Evolutionary conservation across 53 echinoderm and acorn worm species (phyloP), one percentile per base, ranked within the genome.

Genomic region (Holothuria scabra): DNA sequence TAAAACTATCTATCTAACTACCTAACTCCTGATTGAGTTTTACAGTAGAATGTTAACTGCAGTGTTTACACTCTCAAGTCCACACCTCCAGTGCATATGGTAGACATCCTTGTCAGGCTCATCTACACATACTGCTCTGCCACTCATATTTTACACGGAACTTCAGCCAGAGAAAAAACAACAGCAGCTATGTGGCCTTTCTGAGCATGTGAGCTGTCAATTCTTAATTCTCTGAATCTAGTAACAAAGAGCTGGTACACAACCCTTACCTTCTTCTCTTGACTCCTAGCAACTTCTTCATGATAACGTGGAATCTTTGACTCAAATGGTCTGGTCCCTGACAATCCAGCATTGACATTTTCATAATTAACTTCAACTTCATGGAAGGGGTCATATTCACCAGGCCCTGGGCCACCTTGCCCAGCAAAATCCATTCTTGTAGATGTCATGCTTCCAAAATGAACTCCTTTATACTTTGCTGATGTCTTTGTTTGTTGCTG

Each of bases 291-390:
- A 11, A 99, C 71, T 61, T 89, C 84, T 67, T 99, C 99, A 74
- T 99, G 99, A 68, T 99, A 99, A 21, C 99, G 82, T 0, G 99
- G 99, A 18, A 99, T 84, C 79, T 86, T 91, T 31, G 99, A 92
- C 38, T 99, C 95, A 76, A 99, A 99, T 4, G 84, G 80, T 60
- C 96, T 88, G 18, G 92, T 92, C 22, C 92, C 92, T 4, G 86
- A 58, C 34, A 79, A 81, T 1, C 82, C 31, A 14, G 88, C 64
- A 74, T 95, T 95, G 4, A 96, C 16, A 48, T 93, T 93, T 72
- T 99, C 94, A 1, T 91, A 74, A 0, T 30, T 31, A 30, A 83
- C 10, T 12, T 92, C 92, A 12, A 71, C 70, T 25, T 80, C 69
- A 28, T 12, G 56, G 60, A 78, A 89, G 10, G 99, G 94, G 69